A percentile compares a stretch with the other conserved stretches of the same genome.
Evolutionary conservation across 2,113 vertebrate genomes (phyloP).

Genomic region (Hippocampus guttulatus): DNA sequence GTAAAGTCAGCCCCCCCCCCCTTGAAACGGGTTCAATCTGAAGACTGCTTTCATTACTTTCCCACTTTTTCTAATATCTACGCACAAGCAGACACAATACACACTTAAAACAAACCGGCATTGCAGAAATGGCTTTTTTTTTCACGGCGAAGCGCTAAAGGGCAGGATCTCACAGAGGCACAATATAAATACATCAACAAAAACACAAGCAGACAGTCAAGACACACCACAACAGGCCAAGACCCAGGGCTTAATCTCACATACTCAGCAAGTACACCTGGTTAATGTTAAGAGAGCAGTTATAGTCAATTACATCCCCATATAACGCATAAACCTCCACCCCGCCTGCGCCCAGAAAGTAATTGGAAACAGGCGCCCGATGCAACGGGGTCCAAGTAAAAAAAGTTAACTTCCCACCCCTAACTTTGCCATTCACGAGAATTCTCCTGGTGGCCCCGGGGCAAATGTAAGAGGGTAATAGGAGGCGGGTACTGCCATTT

Average conservation of each 20-base stretch:
- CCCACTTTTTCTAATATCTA: slow-evolving; percentile 37
- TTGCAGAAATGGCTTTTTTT: slow-evolving; percentile 41
- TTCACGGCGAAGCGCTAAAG: slow-evolving; percentile 52
- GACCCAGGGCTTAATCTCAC: slow-evolving; percentile 70
- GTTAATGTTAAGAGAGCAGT: slow-evolving; percentile 76
- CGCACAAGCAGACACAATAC: slow-evolving; percentile 30
- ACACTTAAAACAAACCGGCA: slow-evolving; percentile 24
- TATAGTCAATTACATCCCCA: slow-evolving; percentile 77
- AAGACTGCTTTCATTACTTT: slow-evolving; percentile 54
- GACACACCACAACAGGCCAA: slow-evolving; percentile 50
- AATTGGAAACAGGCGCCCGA: slow-evolving; percentile 73
- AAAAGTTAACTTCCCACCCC: slow-evolving; percentile 66
- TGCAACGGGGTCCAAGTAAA: slow-evolving; percentile 56
- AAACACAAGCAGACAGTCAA: slow-evolving; percentile 45
- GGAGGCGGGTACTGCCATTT: slow-evolving; percentile 51
- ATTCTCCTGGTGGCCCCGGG: slow-evolving; percentile 38
- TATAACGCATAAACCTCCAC: slow-evolving; percentile 75
- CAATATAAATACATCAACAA: slow-evolving; percentile 67
- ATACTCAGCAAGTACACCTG: slow-evolving; percentile 72
- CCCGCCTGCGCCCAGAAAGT: slow-evolving; percentile 56
- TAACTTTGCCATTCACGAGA: slow-evolving; percentile 48
- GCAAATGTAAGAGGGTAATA: slow-evolving; percentile 28
- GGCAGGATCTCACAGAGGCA: slow-evolving; percentile 51
- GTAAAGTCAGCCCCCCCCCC: slow-evolving; percentile 58
- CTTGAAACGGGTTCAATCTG: slow-evolving; percentile 52